Conservation (phyloP, 2,113 vertebrate species). For the Aleadryas rufinucha region DNA sequence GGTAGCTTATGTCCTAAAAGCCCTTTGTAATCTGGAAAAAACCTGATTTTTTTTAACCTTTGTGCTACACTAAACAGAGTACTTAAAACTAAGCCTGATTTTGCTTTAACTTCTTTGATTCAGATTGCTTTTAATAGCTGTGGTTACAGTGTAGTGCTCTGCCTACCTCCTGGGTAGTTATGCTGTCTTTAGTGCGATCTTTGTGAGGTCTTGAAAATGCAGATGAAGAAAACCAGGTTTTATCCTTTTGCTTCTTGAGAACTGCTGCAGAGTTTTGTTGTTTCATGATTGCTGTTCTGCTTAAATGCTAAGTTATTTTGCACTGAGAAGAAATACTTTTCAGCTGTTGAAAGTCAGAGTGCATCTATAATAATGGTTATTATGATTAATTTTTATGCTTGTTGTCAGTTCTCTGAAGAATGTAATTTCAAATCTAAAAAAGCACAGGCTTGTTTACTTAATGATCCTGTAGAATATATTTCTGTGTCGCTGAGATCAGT, state of each 20-base stretch:
- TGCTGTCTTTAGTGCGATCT: background rate
- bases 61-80: background rate
- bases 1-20: background rate
- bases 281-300: background rate
- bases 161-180: background rate
- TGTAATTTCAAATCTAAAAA: background rate
- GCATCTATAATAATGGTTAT: background rate
- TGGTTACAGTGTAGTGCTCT: background rate
- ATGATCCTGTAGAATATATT: background rate
- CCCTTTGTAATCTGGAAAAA: background rate
- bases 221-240: background rate
- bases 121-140: background rate
- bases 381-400: background rate
- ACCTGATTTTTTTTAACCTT: background rate
- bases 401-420: background rate
- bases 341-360: background rate
- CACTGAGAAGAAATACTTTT: background rate
- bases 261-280: background rate
- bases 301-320: background rate
- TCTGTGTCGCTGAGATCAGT: background rate
- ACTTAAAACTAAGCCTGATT: background rate
- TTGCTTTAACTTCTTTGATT: background rate
- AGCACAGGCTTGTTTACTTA: background rate
- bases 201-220: background rate
- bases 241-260: background rate